Percentiles rank a stretch among this genome's conserved stretches.
These are phyloP conservation scores for Aricia agestis DNA, from an alignment of 1,140 invertebrate species.

Conservation along the genomic window DNA sequence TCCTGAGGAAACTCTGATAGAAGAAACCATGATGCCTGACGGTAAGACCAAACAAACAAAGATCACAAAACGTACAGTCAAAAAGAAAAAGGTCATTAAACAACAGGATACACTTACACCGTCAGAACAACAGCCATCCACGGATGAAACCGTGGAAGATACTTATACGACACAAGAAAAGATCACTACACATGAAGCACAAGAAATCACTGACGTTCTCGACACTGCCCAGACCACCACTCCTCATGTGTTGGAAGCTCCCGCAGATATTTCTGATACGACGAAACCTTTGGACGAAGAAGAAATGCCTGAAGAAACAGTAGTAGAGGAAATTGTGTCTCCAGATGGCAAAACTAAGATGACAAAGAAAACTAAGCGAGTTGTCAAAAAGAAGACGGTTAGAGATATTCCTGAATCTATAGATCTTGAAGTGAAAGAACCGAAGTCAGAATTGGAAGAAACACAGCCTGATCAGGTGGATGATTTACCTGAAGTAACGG, in stretches of 20 bases:
- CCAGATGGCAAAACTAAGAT: slow-evolving; percentile 12
- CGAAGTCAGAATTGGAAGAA: not conserved
- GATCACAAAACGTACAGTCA: slow-evolving; percentile 50
- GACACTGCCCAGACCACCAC: not conserved
- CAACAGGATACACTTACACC: not conserved
- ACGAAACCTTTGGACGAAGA: not conserved
- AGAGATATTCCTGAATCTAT: slow-evolving; percentile 25
- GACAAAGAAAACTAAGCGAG: slow-evolving; percentile 20
- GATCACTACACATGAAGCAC: not conserved
- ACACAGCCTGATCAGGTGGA: not conserved
- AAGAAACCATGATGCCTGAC: slow-evolving; percentile 36
- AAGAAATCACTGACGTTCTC: not conserved
- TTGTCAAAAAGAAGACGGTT: slow-evolving; percentile 39
- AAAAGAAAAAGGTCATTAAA: slow-evolving; percentile 36
- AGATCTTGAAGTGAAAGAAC: not conserved
- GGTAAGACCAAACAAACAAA: slow-evolving; percentile 54
- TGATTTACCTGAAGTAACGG: not conserved
- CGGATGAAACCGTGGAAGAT: not conserved
- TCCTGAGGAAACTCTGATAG: slow-evolving; percentile 16
- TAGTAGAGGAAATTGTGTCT: slow-evolving; percentile 24
- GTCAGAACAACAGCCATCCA: not conserved
- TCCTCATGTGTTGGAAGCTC: not conserved
- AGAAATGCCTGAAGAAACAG: slow-evolving; percentile 22
- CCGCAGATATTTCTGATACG: not conserved
- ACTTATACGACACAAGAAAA: not conserved